Base-by-base conservation (phyloP, 2,888 invertebrate species). In the Cistogaster globosa region DNA sequence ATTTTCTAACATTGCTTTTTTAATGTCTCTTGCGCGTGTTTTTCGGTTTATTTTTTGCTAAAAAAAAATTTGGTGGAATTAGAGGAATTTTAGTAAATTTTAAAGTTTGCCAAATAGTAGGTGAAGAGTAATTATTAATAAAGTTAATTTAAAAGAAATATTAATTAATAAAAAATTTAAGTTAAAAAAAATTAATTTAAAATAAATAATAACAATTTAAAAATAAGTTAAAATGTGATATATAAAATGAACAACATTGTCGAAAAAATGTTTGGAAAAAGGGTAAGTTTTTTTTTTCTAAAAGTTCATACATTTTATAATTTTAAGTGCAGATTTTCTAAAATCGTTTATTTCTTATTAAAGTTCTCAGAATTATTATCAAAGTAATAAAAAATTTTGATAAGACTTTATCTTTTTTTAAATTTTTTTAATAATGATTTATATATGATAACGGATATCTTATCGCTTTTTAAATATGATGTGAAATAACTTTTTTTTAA, bases 221-320 rank as follows among this genome's bases (percentile, higher is more conserved):
- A 6, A 6, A 14, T 12, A 42, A 42, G 9, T 45, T 45, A 6
- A 48, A 48, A 48, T 6, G 16, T 16, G 45, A 48, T 48, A 7
- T 2, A 48, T 48, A 20, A 69, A 38, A 88, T 89, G 87, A 88
- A 86, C 18, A 76, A 87, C 18, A 80, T 88, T 76, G 74, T 88
- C 18, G 78, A 86, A 36, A 81, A 84, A 22, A 58, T 87, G 18
- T 82, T 86, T 6, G 68, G 65, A 16, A 89, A 88, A 68, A 87
- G 87, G 91, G 90, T 90, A 72, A 90, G 90, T 90, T 77, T 57
- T 36, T 4, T 32, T n/a, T 26, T 74, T n/a, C 12, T 22, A 53
- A 20, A 0, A 53, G 1, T 53, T 18, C 1, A 53, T 14, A 18
- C 18, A 53, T 53, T 5, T 53, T 20, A 18, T 48, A n/a, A n/a